Conservation (phyloP, 2,113 vertebrate genomes). For the Procapra przewalskii region DNA sequence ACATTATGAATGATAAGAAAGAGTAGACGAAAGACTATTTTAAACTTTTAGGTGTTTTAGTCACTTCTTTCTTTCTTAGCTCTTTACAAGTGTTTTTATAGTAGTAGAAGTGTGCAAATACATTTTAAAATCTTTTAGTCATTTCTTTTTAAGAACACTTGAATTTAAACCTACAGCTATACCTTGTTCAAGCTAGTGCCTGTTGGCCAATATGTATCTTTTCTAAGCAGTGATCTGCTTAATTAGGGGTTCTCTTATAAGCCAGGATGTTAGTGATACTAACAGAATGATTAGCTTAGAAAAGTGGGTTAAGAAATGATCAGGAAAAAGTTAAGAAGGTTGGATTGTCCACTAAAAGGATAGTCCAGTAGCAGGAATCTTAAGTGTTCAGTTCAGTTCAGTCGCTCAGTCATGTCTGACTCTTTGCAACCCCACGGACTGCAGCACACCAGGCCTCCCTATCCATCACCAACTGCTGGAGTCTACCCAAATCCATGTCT, state of each 20-base stretch:
- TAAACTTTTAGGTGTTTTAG: background rate
- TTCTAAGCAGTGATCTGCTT: slow-evolving; percentile 8
- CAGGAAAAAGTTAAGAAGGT: slow-evolving; percentile 19
- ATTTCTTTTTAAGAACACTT: background rate
- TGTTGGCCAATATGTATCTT: slow-evolving; percentile 15
- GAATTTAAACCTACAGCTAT: slow-evolving; percentile 6
- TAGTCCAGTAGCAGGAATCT: background rate
- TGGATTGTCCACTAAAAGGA: background rate
- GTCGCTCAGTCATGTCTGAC: background rate
- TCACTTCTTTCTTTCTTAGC: background rate
- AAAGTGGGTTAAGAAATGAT: slow-evolving; percentile 49
- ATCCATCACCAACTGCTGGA: background rate
- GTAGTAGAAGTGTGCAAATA: background rate
- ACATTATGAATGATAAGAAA: background rate
- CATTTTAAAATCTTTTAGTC: slow-evolving; percentile 6
- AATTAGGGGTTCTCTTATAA: slow-evolving; percentile 18
- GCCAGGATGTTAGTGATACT: slow-evolving; percentile 14
- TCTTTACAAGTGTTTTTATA: slow-evolving; percentile 24
- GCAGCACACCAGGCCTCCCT: background rate
- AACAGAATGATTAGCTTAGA: slow-evolving; percentile 47
- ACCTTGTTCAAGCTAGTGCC: background rate
- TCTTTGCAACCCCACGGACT: background rate
- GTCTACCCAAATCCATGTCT: background rate
- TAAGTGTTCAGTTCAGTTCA: background rate
- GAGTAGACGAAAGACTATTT: background rate